A percentile compares a stretch with the other conserved stretches of the same genome.
These are phyloP conservation scores for Macrobrachium rosenbergii DNA, from an alignment of 1,140 invertebrate species.

Conservation along the genomic window DNA sequence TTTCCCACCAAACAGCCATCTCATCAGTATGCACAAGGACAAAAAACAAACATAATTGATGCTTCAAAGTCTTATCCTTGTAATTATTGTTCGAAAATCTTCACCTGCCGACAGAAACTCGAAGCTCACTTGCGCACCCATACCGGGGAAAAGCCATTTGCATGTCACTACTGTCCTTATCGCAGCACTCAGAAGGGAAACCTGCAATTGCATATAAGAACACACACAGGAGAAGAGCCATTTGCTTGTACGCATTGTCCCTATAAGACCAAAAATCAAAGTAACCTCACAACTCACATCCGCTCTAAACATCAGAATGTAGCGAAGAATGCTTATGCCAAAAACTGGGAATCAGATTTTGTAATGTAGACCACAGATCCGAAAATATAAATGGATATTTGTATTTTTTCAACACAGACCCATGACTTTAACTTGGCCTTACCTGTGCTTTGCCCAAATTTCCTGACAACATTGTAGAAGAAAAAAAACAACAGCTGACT, in stretches of 20 bases:
- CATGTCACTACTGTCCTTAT: slow-evolving; percentile 50
- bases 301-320: slow-evolving; percentile 29
- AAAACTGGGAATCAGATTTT: too few relatives aligned
- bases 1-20: too few relatives aligned
- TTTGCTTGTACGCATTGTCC: slow-evolving; percentile 47
- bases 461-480: too few relatives aligned
- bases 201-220: slow-evolving; percentile 48
- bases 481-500: too few relatives aligned
- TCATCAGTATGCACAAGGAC: too few relatives aligned
- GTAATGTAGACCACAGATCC: too few relatives aligned
- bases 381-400: too few relatives aligned
- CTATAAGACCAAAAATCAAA: slow-evolving; percentile 52
- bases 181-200: slow-evolving; percentile 55
- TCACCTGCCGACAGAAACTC: slow-evolving; percentile 46
- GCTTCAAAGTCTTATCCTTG: slow-evolving; percentile 26
- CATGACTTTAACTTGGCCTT: too few relatives aligned
- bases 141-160: slow-evolving; percentile 52
- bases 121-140: slow-evolving; percentile 46
- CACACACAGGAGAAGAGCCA: slow-evolving; percentile 53
- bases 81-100: slow-evolving; percentile 32
- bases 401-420: too few relatives aligned
- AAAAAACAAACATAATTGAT: background rate
- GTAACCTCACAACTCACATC: slow-evolving; percentile 50
- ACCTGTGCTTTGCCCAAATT: too few relatives aligned
- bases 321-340: too few relatives aligned